A percentile compares a stretch with the other conserved stretches of the same genome.
phyloP scores from a whole-genome alignment of 2,113 vertebrate species.

The Noturus placidus region DNA sequence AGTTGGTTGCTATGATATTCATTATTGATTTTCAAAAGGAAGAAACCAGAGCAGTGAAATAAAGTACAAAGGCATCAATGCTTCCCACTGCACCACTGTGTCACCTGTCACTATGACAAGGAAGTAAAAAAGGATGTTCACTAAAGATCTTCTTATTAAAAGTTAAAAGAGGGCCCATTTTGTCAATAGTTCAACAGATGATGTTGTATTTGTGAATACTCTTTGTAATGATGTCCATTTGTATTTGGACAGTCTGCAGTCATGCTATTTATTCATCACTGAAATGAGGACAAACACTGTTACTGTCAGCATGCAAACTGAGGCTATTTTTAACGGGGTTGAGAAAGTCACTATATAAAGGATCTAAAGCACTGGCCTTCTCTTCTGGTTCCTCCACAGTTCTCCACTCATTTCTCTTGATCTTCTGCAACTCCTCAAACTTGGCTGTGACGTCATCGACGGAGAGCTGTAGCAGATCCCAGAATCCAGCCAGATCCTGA shows the following conservation, averaged over 20 bases:
- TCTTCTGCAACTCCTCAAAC: slow-evolving; percentile 93
- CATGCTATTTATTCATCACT: background rate
- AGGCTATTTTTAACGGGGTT: background rate
- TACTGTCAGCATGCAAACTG: background rate
- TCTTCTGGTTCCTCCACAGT: slow-evolving; percentile 86
- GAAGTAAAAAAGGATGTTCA: background rate
- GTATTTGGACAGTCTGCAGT: background rate
- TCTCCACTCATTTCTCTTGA: slow-evolving; percentile 94
- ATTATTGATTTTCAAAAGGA: background rate
- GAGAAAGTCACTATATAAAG: background rate
- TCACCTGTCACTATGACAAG: background rate
- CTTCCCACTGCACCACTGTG: background rate
- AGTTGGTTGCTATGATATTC: background rate
- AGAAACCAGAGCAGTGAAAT: background rate
- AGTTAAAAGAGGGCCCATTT: background rate
- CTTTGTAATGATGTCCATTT: background rate
- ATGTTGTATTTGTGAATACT: background rate
- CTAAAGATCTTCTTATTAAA: background rate
- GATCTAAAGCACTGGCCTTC: slow-evolving; percentile 74
- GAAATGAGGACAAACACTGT: background rate
- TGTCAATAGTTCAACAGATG: background rate
- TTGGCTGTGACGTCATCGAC: slow-evolving; percentile 98
- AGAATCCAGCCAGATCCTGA: slow-evolving; percentile 97
- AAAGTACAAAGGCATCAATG: background rate
- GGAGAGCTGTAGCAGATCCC: slow-evolving; percentile 97